Percentiles rank a stretch among this genome's conserved stretches.
Conservation (phyloP, 2,888 invertebrate genomes). For the Hanleya hanleyi region DNA sequence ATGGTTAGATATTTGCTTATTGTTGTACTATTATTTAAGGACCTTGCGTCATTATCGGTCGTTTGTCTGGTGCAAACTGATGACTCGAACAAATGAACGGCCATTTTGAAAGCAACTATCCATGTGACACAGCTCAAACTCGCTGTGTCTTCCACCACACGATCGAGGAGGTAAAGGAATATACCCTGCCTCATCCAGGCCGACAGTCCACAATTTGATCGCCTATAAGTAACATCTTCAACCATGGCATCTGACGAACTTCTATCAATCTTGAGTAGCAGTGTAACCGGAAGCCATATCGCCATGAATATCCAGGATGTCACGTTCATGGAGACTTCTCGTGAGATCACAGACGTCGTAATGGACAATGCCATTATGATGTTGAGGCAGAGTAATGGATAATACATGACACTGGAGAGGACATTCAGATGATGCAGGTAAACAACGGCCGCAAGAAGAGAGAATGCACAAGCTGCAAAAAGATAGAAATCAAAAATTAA, state of each 20-base stretch:
- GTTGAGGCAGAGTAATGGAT: neutral
- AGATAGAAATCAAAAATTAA: no score
- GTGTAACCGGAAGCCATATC: neutral
- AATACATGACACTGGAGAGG: neutral
- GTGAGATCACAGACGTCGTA: neutral
- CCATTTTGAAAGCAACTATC: neutral
- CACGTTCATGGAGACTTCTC: neutral
- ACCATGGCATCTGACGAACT: neutral
- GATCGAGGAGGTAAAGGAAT: neutral
- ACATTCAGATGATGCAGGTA: neutral
- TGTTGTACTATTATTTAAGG: neutral
- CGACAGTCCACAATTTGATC: neutral
- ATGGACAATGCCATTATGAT: neutral
- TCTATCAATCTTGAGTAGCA: neutral
- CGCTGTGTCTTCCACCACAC: neutral
- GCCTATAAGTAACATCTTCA: neutral
- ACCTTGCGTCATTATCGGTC: neutral
- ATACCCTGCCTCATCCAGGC: neutral
- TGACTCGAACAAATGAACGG: neutral
- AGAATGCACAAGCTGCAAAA: no score
- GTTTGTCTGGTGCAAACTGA: neutral
- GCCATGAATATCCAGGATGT: neutral
- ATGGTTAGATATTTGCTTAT: neutral
- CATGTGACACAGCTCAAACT: neutral
- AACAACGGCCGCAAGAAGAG: neutral